Evolutionary conservation across 1,140 invertebrate genomes (phyloP).

Genomic region (Nephila pilipes): DNA sequence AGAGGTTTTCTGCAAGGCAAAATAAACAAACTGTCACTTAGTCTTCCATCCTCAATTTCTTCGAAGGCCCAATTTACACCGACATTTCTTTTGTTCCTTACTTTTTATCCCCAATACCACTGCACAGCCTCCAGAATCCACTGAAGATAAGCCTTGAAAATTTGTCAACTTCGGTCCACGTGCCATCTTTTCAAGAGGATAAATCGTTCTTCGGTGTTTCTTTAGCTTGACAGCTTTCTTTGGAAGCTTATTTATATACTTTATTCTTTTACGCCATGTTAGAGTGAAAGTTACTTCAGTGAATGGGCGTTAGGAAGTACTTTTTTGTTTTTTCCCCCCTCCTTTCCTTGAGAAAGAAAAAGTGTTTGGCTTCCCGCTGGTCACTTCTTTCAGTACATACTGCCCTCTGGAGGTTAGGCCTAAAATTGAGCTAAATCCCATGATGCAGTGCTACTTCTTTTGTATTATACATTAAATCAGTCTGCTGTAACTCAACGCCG

Average conservation of each 20-base stretch:
- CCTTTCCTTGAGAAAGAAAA: not conserved
- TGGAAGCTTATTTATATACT: not conserved
- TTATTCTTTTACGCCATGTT: slow-evolving; percentile 20
- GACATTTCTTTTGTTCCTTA: not conserved
- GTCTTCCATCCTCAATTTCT: not conserved
- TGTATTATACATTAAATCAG: not conserved
- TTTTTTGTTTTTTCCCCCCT: not conserved
- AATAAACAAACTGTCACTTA: slow-evolving; percentile 28
- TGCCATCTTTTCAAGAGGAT: slow-evolving; percentile 8
- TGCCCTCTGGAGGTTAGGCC: not conserved
- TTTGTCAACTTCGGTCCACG: not conserved
- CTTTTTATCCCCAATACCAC: not conserved
- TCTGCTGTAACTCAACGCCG: not conserved
- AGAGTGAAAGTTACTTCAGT: not conserved
- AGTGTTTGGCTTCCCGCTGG: not conserved
- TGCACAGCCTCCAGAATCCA: not conserved
- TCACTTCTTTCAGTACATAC: not conserved
- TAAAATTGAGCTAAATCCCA: not conserved
- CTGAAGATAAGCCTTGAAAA: slow-evolving; percentile 10
- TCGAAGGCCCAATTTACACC: not conserved
- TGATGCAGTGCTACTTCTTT: not conserved
- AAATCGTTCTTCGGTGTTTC: slow-evolving; percentile 1
- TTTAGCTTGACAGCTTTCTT: slow-evolving; percentile 1
- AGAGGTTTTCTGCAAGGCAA: not conserved
- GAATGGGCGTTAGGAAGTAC: not conserved